A percentile compares a stretch with the other conserved stretches of the same genome.
phyloP scores from a whole-genome alignment of 1,140 invertebrate genomes.

The Drosophila tsacasi region DNA sequence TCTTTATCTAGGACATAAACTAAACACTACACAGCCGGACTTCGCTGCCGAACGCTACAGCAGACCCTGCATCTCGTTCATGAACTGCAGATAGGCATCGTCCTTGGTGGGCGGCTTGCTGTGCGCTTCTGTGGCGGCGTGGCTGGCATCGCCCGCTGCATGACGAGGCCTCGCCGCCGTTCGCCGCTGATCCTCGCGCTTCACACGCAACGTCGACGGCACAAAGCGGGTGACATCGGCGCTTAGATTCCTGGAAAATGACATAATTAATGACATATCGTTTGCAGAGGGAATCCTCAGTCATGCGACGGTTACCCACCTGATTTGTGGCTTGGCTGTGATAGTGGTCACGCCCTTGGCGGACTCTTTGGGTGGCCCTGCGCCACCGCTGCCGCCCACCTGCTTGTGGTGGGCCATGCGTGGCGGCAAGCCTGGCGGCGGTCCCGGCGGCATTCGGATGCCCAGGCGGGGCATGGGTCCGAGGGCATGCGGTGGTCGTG shows the following conservation, averaged over 20 bases:
- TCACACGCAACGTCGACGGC: constrained; percentile 94
- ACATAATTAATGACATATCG: constrained; percentile 49
- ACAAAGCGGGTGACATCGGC: constrained; percentile 98
- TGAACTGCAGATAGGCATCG: constrained; percentile 98
- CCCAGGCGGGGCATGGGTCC: constrained; percentile 86
- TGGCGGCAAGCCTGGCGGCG: constrained; percentile 88
- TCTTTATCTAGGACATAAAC: constrained; percentile 33
- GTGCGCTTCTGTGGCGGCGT: constrained; percentile 84
- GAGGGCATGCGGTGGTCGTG: constrained; percentile 87
- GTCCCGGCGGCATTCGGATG: constrained; percentile 88
- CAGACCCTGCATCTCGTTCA: constrained; percentile 98
- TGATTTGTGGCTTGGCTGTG: constrained; percentile 97
- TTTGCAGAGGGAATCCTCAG: neutral
- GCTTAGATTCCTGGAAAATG: constrained; percentile 90
- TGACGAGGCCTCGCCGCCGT: constrained; percentile 78
- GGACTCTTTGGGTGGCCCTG: constrained; percentile 81
- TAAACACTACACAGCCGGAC: constrained; percentile 8
- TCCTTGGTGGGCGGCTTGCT: constrained; percentile 92
- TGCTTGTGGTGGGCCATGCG: constrained; percentile 80
- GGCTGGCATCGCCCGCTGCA: constrained; percentile 50
- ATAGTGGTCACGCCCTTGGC: constrained; percentile 89
- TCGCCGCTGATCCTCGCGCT: constrained; percentile 91
- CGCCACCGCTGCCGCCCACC: constrained; percentile 20
- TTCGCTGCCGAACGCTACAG: constrained; percentile 87
- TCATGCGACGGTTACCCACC: constrained; percentile 35